A percentile compares a stretch with the other conserved stretches of the same genome.
These are phyloP conservation scores for Alca torda DNA, from an alignment of 2,797 vertebrate genomes.

Conservation along the genomic window DNA sequence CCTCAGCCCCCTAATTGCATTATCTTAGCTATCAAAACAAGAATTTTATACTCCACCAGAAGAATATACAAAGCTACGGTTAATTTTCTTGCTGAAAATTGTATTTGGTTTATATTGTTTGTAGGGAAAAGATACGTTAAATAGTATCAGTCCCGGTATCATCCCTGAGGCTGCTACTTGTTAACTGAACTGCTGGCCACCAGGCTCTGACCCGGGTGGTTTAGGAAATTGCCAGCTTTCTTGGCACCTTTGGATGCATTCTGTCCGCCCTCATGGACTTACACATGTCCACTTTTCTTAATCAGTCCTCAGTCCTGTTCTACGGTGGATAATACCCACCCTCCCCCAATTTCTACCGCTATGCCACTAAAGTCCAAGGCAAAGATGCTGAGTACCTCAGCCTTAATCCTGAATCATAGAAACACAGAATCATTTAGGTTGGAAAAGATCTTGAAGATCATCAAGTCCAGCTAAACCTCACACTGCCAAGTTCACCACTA, in stretches of 20 bases:
- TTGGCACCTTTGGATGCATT: background rate
- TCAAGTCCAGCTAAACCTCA: background rate
- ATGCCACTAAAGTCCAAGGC: background rate
- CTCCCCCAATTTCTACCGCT: background rate
- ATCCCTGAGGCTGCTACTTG: background rate
- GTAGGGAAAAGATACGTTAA: background rate
- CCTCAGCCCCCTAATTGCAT: background rate
- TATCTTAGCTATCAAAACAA: background rate
- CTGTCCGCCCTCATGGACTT: background rate
- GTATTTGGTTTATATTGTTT: background rate
- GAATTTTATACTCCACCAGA: background rate
- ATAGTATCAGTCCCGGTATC: background rate
- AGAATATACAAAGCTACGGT: background rate
- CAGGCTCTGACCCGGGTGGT: background rate
- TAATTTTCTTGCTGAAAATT: background rate
- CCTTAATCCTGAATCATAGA: background rate
- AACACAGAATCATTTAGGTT: background rate
- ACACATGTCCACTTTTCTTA: background rate
- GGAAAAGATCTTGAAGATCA: background rate
- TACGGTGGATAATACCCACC: accelerated
- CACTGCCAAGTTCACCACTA: background rate
- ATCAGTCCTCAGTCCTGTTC: background rate
- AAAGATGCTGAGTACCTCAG: background rate
- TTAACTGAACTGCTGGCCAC: background rate
- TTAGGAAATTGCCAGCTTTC: background rate